A percentile compares a stretch with the other conserved stretches of the same genome.
These are phyloP conservation scores for Salvelinus fontinalis DNA, from an alignment of 2,113 vertebrate genomes.

Conservation along the genomic window DNA sequence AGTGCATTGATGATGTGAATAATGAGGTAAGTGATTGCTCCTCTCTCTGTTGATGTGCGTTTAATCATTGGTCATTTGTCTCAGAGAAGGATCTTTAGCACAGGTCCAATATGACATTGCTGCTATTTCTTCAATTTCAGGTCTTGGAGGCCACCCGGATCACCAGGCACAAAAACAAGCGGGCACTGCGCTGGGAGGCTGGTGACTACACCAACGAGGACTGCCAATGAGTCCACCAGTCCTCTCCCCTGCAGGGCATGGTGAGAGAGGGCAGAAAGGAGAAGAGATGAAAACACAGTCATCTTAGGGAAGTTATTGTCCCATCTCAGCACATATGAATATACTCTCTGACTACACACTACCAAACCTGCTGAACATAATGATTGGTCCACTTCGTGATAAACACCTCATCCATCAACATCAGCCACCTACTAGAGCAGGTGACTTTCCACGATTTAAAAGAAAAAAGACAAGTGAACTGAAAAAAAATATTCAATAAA, in stretches of 20 bases:
- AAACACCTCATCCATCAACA: too few species aligned
- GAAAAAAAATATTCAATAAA: not conserved
- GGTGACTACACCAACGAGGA: slow-evolving; percentile 72
- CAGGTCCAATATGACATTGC: not conserved
- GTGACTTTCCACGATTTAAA: not conserved
- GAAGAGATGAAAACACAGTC: not conserved
- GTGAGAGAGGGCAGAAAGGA: not conserved
- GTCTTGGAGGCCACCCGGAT: slow-evolving; percentile 85
- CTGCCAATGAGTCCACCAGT: slow-evolving; percentile 29
- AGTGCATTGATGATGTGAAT: slow-evolving; percentile 79
- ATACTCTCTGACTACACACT: not conserved
- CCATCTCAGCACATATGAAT: not conserved
- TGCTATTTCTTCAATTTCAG: slow-evolving; percentile 51
- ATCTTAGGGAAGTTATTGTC: not conserved
- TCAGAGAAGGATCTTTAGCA: not conserved
- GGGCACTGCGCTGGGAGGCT: slow-evolving; percentile 83
- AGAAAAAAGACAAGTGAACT: not conserved
- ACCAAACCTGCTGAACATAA: not conserved
- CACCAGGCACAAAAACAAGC: slow-evolving; percentile 73
- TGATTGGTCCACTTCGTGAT: too few species aligned
- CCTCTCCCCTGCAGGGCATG: not conserved
- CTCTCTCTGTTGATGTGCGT: not conserved
- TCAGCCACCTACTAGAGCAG: too few species aligned
- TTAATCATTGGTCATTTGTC: not conserved
- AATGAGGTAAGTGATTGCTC: slow-evolving; percentile 73